These are phyloP conservation scores for Cryptotis parvus DNA, from an alignment of 2,113 vertebrate species.

Conservation along the genomic window DNA sequence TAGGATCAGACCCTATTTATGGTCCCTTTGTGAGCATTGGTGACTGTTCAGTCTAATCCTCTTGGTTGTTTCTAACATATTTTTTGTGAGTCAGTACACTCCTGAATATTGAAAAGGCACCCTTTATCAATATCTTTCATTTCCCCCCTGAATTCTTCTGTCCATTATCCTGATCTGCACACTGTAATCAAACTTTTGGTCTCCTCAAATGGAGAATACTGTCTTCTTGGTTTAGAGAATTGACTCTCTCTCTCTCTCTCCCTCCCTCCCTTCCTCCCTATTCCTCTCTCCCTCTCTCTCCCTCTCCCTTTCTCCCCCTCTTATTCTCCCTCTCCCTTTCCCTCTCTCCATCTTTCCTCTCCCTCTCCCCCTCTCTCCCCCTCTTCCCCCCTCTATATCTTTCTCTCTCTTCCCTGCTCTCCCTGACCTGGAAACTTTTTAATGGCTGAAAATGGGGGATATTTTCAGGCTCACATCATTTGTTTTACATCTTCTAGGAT, in stretches of 20 bases:
- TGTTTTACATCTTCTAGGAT: constrained; percentile 9
- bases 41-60: not conserved
- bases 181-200: not conserved
- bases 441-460: not conserved
- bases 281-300: no score
- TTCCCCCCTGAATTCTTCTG: not conserved
- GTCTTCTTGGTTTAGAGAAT: not conserved
- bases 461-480: not conserved
- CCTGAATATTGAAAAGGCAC: not conserved
- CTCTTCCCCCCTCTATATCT: no score
- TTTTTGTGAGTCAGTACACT: not conserved
- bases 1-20: not conserved
- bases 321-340: not conserved
- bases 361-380: not conserved
- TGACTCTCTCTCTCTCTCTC: not conserved
- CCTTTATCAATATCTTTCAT: not conserved
- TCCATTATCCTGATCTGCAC: not conserved
- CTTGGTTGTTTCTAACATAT: not conserved
- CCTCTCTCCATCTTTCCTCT: no score
- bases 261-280: not conserved
- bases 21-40: not conserved
- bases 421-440: not conserved
- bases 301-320: not conserved
- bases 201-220: not conserved
- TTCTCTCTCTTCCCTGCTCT: no score